These are phyloP conservation scores for Saguinus oedipus DNA, from an alignment of 2,797 vertebrate genomes.

Conservation along the genomic window DNA sequence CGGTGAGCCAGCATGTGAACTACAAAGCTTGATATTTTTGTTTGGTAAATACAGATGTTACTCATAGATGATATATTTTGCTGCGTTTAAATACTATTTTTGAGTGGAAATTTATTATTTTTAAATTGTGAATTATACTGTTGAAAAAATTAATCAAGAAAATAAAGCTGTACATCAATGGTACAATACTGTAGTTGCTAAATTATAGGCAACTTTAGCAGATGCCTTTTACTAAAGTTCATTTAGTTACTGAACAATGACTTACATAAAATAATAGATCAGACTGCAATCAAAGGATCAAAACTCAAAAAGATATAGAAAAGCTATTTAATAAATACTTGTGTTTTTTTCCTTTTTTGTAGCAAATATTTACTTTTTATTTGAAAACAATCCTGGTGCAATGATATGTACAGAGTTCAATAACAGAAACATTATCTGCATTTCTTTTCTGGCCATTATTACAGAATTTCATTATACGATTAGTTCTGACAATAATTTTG, in stretches of 20 bases:
- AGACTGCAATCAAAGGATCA: not conserved
- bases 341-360: not conserved
- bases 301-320: not conserved
- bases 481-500: constrained; percentile 20
- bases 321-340: not conserved
- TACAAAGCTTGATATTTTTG: not conserved
- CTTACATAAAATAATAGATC: not conserved
- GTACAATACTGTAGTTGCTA: not conserved
- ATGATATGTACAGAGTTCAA: not conserved
- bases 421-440: not conserved
- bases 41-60: not conserved
- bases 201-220: not conserved
- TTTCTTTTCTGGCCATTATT: constrained; percentile 10
- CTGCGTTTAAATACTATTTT: not conserved
- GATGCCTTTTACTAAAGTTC: not conserved
- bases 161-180: not conserved
- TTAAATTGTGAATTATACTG: constrained; percentile 1
- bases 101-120: not conserved
- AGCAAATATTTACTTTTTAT: not conserved
- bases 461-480: not conserved
- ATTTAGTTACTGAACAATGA: not conserved
- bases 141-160: constrained; percentile 21
- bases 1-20: not conserved
- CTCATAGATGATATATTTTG: not conserved
- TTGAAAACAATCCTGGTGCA: not conserved